Evolutionary conservation across 1,140 invertebrate species (phyloP).

Genomic region (Diachasmimorpha longicaudata): DNA sequence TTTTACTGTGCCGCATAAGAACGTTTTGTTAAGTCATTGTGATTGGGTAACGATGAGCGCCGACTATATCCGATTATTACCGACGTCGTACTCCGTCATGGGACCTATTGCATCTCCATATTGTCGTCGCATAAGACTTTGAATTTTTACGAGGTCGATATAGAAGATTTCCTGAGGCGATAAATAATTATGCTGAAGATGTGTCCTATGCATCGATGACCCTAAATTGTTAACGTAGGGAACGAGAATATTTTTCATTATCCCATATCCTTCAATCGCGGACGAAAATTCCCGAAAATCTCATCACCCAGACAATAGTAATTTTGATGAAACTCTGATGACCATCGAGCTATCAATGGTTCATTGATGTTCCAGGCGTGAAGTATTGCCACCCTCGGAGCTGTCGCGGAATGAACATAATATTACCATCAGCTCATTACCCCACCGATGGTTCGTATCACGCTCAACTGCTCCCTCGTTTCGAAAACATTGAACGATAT

Average conservation of each 20-base stretch:
- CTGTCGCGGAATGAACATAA: slow-evolving; percentile 28
- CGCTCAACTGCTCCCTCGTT: slow-evolving; percentile 35
- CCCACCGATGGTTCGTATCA: slow-evolving; percentile 37
- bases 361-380: slow-evolving; percentile 29
- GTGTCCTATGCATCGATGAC: too few species aligned
- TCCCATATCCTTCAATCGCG: background rate
- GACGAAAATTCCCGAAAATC: background rate
- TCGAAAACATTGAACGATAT: slow-evolving; percentile 41
- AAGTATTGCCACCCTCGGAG: slow-evolving; percentile 13
- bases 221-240: too few species aligned
- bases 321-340: slow-evolving; percentile 7
- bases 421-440: slow-evolving; percentile 46
- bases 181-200: too few species aligned
- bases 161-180: too few species aligned
- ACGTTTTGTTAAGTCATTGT: too few species aligned
- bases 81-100: too few species aligned
- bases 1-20: too few species aligned
- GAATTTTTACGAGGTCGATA: too few species aligned
- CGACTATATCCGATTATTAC: too few species aligned
- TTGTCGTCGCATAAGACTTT: too few species aligned
- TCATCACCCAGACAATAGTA: background rate
- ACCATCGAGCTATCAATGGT: slow-evolving; percentile 37
- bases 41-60: too few species aligned
- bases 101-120: too few species aligned
- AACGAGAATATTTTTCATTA: background rate